Base-by-base conservation (phyloP, 2,797 vertebrate genomes). In the Florisuga fusca region DNA sequence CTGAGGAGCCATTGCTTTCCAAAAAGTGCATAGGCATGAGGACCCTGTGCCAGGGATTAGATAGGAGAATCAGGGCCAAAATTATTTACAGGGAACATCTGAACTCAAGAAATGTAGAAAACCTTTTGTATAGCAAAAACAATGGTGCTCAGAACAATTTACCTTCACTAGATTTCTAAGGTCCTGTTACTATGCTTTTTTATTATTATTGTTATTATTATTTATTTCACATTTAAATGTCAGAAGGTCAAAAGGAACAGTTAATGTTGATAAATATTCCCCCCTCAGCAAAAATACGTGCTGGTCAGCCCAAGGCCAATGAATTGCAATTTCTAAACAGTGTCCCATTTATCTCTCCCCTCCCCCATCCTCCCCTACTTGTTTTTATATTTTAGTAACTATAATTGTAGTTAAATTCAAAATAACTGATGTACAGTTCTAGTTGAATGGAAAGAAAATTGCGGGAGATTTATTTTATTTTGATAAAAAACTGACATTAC, bases 401-500 rank as follows among this genome's bases (percentile, higher is more conserved):
- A 92, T 96, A 89, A 96, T 96, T 97, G 82, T 96, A 95, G 95
- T 96, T 97, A 97, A 97, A 97, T 97, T 96, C 96, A 94, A 97
- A 97, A 97, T 95, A 91, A 96, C 96, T 96, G 91, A 95, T 12
- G 29, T 94, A 74, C 93, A 97, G 96, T 96, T 97, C 85, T 90
- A 94, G 81, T 96, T 83, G 29, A 91, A 95, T 92, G 96, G 96
- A 96, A 95, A 96, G 77, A 95, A 96, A 97, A 96, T 95, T 97
- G 87, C 2, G n/a, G 81, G 86, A 89, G 81, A 95, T 97, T 96
- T 97, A 84, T 96, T 96, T 95, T 94, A 95, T 96, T 97, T 97
- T 96, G 94, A 96, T 93, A 93, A 96, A 95, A 97, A 96, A 38
- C 68, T 97, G 94, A 92, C 84, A 33, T 78, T n/a, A n/a, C n/a